Base-by-base conservation (phyloP, 2,113 vertebrate species). In the Columba livia region DNA sequence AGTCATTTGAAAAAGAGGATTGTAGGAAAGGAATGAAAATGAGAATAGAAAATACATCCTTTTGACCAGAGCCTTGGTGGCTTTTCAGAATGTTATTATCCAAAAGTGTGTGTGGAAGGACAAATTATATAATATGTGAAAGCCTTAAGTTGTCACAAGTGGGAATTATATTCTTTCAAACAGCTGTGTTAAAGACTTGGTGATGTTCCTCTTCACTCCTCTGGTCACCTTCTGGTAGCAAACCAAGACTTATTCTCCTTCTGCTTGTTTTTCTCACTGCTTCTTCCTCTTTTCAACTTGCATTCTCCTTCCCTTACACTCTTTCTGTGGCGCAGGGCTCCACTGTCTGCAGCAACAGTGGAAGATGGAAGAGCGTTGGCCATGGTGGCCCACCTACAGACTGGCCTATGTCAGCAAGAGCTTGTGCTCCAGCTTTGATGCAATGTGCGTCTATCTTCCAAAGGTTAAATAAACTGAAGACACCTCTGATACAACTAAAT, bases 261-360 rank as follows among this genome's bases (percentile, higher is more conserved):
- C 29, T 73, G 5, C 18, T 31, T 61, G 12, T n/a, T 81, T 54
- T 54, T 48, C 15, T 83, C 10, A 8, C 32, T 88, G 15, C 5
- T 77, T 73, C 44, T 79, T 8, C 12, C 3, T 26, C 1, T 90
- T 90, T 85, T 17, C 50, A 72, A 5, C 10, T 32, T 48, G n/a
- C 4, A 18, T 4, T 10, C 15, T 64, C 28, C 57, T 56, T 66
- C 54, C 24, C 19, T 79, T 13, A 1, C 0, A 0, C 14, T 24
- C 12, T 51, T 56, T 88, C 38, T 57, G 31, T 31, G 11, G 4
- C 58, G 20, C 3, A 32, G 40, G 62, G 9, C 29, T 88, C 48
- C 67, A 19, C 1, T 1, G 12, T 17, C 34, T 56, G 51, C 58
- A 65, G 36, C 20, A 66, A 11, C 14, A 23, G 25, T 8, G 14